A percentile compares a stretch with the other conserved stretches of the same genome.
Evolutionary conservation across 2,797 vertebrate species (phyloP).

Genomic region (Chlorospingus semifuscus): DNA sequence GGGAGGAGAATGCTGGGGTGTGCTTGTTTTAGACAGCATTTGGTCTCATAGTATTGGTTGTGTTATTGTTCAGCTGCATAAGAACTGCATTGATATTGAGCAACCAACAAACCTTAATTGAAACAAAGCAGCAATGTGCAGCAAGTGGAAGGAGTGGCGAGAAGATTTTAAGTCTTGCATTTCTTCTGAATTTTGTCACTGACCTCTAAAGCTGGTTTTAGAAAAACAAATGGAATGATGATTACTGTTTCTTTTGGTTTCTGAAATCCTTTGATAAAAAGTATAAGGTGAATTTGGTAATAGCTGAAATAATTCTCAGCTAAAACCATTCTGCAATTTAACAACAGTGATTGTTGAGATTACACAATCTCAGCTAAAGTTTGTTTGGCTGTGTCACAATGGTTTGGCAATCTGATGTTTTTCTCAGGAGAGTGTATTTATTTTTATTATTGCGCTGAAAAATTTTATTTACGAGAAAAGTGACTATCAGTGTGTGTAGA

Average conservation of each 20-base stretch:
- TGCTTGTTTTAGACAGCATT: neutral
- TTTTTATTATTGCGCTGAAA: neutral
- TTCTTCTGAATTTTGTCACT: neutral
- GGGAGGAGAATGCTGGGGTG: neutral
- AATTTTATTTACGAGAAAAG: neutral
- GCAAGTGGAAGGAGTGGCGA: neutral
- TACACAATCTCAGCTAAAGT: neutral
- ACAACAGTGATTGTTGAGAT: neutral
- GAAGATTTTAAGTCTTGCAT: neutral
- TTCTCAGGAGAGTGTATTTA: neutral
- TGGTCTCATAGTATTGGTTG: too few relatives aligned
- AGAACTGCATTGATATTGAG: neutral
- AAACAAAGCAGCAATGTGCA: neutral
- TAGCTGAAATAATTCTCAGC: neutral
- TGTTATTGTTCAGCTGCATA: fast-evolving
- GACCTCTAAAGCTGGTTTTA: neutral
- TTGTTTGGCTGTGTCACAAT: conserved; percentile 3
- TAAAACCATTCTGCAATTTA: neutral
- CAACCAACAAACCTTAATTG: neutral
- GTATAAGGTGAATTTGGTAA: neutral
- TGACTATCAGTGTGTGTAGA: neutral
- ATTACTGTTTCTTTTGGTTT: neutral
- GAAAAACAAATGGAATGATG: neutral
- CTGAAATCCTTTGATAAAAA: neutral
- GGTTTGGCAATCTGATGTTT: neutral